A percentile compares a stretch with the other conserved stretches of the same genome.
Evolutionary conservation across 2,113 vertebrate genomes (phyloP).

Genomic region (Tyrannus savana): DNA sequence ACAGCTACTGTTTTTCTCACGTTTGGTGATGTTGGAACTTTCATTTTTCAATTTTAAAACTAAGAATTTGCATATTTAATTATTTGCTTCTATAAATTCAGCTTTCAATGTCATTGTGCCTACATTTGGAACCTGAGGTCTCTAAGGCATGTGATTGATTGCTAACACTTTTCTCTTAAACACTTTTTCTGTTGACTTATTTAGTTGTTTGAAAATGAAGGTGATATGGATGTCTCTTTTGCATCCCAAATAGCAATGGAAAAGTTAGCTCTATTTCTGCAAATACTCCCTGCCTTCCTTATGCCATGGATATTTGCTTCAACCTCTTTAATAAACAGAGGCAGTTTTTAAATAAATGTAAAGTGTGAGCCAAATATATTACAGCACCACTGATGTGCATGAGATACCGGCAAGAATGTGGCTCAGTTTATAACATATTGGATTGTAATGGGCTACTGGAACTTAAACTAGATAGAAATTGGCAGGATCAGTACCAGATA

Average conservation of each 20-base stretch:
- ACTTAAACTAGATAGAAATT: background rate
- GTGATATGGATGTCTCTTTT: background rate
- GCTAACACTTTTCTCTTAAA: background rate
- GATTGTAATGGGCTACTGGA: background rate
- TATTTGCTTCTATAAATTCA: background rate
- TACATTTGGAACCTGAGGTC: background rate
- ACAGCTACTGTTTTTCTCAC: background rate
- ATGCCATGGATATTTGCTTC: background rate
- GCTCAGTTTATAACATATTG: background rate
- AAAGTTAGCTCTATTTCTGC: background rate
- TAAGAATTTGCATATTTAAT: background rate
- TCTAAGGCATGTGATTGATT: background rate
- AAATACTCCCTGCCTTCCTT: background rate
- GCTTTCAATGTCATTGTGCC: background rate
- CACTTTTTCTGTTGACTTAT: background rate
- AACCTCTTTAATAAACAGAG: background rate
- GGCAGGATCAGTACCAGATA: background rate
- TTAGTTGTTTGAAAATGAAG: background rate
- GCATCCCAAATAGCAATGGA: background rate
- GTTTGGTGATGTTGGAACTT: background rate
- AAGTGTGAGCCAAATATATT: background rate
- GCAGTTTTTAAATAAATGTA: background rate
- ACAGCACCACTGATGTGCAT: fast-evolving
- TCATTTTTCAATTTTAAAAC: background rate
- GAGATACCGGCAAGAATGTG: background rate